Conservation (phyloP, 2,113 vertebrate genomes). For the Vicugna pacos region DNA sequence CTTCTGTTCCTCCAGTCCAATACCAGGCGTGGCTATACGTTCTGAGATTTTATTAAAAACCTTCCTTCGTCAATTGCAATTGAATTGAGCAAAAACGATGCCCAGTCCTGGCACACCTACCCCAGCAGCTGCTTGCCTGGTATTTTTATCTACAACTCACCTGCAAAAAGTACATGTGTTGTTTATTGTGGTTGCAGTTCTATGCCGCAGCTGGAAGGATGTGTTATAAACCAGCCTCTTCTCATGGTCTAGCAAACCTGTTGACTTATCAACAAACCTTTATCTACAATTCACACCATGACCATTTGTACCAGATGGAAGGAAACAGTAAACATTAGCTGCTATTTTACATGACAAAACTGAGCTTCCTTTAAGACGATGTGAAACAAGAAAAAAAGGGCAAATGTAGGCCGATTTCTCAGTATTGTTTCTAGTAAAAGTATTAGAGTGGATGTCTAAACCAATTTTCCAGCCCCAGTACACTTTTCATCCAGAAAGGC, state of each 20-base stretch:
- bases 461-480: neutral
- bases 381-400: neutral
- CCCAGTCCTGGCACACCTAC: neutral
- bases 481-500: neutral
- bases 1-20: neutral
- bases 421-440: neutral
- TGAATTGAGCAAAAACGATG: neutral
- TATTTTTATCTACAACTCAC: neutral
- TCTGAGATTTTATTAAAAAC: slow-evolving; percentile 33
- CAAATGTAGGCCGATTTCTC: neutral
- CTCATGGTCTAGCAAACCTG: neutral
- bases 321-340: neutral
- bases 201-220: neutral
- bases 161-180: neutral
- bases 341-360: neutral
- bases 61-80: neutral
- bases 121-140: neutral
- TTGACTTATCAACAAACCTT: neutral
- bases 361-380: slow-evolving; percentile 12
- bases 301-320: neutral
- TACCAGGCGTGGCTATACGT: neutral
- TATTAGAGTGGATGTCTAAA: neutral
- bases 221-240: neutral
- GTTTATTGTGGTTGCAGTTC: neutral
- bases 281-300: neutral